Evolutionary conservation across 2,797 vertebrate species (phyloP).

Genomic region (Lagodon rhomboides): DNA sequence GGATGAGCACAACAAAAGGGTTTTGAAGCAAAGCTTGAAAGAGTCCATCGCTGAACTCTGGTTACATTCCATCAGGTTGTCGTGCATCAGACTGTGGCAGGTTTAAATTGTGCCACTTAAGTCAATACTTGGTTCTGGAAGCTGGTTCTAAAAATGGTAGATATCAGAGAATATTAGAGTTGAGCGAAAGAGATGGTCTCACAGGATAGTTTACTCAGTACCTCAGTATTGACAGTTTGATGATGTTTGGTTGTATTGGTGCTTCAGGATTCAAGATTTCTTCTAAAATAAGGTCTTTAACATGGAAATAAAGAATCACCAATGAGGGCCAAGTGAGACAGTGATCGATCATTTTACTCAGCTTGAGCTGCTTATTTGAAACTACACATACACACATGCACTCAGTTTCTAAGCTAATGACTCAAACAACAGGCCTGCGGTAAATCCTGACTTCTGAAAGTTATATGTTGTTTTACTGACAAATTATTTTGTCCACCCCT

Average conservation of each 20-base stretch:
- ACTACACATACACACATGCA: neutral
- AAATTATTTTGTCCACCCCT: neutral
- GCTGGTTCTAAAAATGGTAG: neutral
- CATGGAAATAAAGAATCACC: neutral
- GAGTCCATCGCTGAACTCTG: slow-evolving; percentile 50
- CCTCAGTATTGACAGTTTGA: neutral
- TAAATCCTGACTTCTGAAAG: neutral
- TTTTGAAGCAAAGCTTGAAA: slow-evolving; percentile 66
- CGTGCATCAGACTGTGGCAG: slow-evolving; percentile 17
- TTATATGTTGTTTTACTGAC: neutral
- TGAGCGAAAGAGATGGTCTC: neutral
- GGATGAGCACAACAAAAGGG: slow-evolving; percentile 67
- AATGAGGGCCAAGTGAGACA: neutral
- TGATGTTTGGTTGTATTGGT: neutral
- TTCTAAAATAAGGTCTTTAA: neutral
- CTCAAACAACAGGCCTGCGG: neutral
- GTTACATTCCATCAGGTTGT: slow-evolving; percentile 67
- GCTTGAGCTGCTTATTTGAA: neutral
- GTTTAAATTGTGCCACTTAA: slow-evolving; percentile 34
- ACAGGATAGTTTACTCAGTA: neutral
- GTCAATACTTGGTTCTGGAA: slow-evolving; percentile 29
- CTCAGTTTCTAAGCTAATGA: neutral
- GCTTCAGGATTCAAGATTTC: neutral
- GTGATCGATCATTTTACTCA: neutral
- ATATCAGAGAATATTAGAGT: neutral